Conservation (phyloP, 2,888 invertebrate genomes). For the Sussaba pulchella region DNA sequence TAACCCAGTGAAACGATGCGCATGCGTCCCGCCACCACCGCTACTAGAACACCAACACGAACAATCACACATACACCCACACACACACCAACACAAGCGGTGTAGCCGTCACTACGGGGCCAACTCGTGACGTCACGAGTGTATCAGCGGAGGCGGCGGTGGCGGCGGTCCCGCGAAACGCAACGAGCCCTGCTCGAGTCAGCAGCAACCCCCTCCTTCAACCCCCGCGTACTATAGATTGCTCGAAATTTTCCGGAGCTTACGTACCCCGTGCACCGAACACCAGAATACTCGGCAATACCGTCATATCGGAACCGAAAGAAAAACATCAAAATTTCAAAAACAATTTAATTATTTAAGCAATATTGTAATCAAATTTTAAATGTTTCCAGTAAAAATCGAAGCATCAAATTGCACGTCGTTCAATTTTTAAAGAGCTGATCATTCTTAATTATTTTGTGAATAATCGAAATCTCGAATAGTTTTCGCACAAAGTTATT, state of each 20-base stretch:
- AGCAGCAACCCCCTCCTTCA: not conserved
- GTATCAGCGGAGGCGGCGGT: conserved; percentile 10
- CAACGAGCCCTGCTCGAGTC: conserved; percentile 53
- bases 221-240: not conserved
- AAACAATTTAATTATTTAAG: too few species aligned
- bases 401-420: too few species aligned
- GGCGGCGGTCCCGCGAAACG: conserved; percentile 62
- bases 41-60: not conserved
- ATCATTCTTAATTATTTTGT: too few species aligned
- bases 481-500: too few species aligned
- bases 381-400: too few species aligned
- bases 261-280: not conserved
- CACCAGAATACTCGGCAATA: not conserved
- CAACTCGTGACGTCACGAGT: conserved; percentile 68
- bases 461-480: too few species aligned
- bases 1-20: conserved; percentile 80
- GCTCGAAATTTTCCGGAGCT: not conserved
- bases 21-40: conserved; percentile 63
- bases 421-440: too few species aligned
- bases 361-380: too few species aligned
- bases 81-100: too few species aligned
- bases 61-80: too few species aligned
- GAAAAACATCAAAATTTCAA: not conserved
- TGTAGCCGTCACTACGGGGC: conserved; percentile 53
- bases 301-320: not conserved